A percentile compares a stretch with the other conserved stretches of the same genome.
phyloP scores from a whole-genome alignment of 53 echinoderm and acorn worm genomes.

The Astropecten irregularis region DNA sequence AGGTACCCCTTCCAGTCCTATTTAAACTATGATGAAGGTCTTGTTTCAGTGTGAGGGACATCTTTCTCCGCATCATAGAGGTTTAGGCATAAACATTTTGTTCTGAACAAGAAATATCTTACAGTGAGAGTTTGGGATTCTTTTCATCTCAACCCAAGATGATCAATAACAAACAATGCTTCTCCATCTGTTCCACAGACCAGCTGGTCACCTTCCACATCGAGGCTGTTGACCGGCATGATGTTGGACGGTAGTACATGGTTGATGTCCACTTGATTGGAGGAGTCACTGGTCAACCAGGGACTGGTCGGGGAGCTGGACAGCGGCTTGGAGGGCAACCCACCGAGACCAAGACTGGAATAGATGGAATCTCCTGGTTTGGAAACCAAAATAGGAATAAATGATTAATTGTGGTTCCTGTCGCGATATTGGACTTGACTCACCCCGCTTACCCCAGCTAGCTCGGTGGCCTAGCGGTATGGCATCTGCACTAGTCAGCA shows the following conservation, averaged over 20 bases:
- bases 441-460: too few species aligned
- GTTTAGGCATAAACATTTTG: too few species aligned
- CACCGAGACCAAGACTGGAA: slow-evolving; percentile 45
- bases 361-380: slow-evolving; percentile 28
- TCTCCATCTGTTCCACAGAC: slow-evolving; percentile 96
- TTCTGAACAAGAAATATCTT: too few species aligned
- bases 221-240: slow-evolving; percentile 90
- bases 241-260: slow-evolving; percentile 83
- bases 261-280: slow-evolving; percentile 79
- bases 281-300: slow-evolving; percentile 73
- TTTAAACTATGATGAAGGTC: too few species aligned
- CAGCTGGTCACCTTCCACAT: slow-evolving; percentile 80
- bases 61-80: too few species aligned
- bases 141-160: slow-evolving; percentile 50
- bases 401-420: not conserved
- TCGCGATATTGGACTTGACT: too few species aligned
- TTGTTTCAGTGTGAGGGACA: too few species aligned
- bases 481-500: too few species aligned
- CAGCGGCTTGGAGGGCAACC: slow-evolving; percentile 35
- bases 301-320: slow-evolving; percentile 58
- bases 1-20: too few species aligned
- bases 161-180: slow-evolving; percentile 77
- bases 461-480: too few species aligned
- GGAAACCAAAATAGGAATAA: too few species aligned
- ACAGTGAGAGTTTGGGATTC: too few species aligned